Evolutionary conservation across 92 coral and sea anemone genomes (phyloP).

Genomic region (Pocillopora grandis): DNA sequence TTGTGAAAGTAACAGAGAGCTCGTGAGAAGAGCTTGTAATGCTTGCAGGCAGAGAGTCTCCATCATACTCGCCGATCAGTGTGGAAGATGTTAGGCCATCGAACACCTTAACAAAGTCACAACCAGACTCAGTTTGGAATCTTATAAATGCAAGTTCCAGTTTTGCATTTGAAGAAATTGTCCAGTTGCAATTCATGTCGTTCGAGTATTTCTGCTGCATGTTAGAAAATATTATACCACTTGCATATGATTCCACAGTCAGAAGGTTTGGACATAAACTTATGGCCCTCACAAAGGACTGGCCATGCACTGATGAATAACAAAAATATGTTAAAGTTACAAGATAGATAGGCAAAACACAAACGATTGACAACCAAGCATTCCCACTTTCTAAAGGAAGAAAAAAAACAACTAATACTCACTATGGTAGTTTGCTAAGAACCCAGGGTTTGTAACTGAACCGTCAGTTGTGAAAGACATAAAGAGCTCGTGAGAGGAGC

Average conservation of each 20-base stretch:
- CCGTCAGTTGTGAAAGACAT: not conserved
- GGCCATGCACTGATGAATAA: not conserved
- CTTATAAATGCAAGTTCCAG: constrained; percentile 16
- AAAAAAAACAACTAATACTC: too few relatives aligned
- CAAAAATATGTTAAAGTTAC: too few relatives aligned
- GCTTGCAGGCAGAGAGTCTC: constrained; percentile 33
- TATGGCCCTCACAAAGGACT: not conserved
- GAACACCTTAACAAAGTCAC: constrained; percentile 41
- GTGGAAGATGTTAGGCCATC: constrained; percentile 35
- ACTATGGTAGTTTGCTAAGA: not conserved
- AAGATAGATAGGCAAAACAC: too few relatives aligned
- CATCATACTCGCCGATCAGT: constrained; percentile 42
- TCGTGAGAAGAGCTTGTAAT: constrained; percentile 35
- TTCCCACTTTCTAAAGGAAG: too few relatives aligned
- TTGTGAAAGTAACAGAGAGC: constrained; percentile 31
- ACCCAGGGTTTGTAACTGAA: not conserved
- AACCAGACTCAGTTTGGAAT: constrained; percentile 23
- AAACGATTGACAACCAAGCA: too few relatives aligned
- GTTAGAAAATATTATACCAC: not conserved
- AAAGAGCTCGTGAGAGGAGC: not conserved
- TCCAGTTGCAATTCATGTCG: constrained; percentile 17
- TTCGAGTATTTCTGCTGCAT: not conserved
- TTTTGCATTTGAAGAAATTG: constrained; percentile 38
- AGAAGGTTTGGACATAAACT: not conserved
- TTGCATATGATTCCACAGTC: not conserved